phyloP scores from a whole-genome alignment of 2,888 invertebrate species.

The Torymus auratus region DNA sequence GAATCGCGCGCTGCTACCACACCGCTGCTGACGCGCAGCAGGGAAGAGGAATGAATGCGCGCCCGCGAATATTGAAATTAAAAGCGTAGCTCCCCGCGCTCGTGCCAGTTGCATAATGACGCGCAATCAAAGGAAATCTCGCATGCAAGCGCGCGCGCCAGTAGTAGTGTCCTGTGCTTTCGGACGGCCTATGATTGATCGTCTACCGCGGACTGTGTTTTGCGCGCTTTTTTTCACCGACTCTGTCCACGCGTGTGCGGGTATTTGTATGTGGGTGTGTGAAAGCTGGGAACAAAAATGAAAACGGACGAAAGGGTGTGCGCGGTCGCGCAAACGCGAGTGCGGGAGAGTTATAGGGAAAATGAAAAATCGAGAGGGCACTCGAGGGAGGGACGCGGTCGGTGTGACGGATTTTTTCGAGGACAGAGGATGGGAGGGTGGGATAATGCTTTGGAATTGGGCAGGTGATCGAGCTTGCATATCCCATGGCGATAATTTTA shows the following conservation, averaged over 20 bases:
- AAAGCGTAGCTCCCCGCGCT: constrained; percentile 31
- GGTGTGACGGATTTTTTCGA: too few relatives aligned
- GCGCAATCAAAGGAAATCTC: constrained; percentile 54
- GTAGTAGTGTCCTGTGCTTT: constrained; percentile 13
- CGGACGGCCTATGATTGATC: constrained; percentile 48
- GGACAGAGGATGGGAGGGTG: too few relatives aligned
- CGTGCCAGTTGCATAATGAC: constrained; percentile 44
- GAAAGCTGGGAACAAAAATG: constrained; percentile 6
- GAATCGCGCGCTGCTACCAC: neutral
- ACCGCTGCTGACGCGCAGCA: neutral
- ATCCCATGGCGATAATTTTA: constrained; percentile 2
- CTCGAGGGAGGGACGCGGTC: too few relatives aligned
- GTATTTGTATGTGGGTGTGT: neutral
- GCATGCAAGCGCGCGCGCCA: neutral
- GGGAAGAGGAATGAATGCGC: neutral
- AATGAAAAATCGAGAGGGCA: constrained; percentile 27
- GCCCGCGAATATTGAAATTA: constrained; percentile 53
- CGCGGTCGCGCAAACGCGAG: too few relatives aligned
- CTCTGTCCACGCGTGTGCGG: too few relatives aligned
- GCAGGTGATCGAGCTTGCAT: constrained; percentile 9
- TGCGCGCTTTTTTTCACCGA: constrained; percentile 14
- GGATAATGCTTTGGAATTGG: constrained; percentile 7
- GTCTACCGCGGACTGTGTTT: constrained; percentile 22
- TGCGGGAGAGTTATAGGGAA: neutral
- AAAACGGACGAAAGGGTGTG: constrained; percentile 25